phyloP scores from a whole-genome alignment of 2,888 invertebrate genomes.

The Zelleria hepariella region DNA sequence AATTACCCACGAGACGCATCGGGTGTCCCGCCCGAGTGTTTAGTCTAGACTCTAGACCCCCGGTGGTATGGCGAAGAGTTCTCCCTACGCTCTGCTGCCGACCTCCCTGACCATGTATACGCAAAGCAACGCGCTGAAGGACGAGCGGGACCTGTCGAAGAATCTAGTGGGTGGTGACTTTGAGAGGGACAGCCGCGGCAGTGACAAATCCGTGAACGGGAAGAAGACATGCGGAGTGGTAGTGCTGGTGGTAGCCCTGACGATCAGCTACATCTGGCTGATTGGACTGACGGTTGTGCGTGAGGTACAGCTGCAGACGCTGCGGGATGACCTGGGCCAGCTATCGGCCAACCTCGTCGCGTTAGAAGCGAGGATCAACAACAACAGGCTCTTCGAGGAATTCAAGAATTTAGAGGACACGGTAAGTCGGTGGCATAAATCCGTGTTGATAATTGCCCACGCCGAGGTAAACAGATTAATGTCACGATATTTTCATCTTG shows the following conservation, averaged over 20 bases:
- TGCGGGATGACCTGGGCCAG: slow-evolving; percentile 48
- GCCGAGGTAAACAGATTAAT: background rate
- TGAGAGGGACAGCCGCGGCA: slow-evolving; percentile 47
- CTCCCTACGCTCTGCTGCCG: slow-evolving; percentile 43
- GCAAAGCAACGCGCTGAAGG: slow-evolving; percentile 44
- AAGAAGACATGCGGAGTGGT: slow-evolving; percentile 33
- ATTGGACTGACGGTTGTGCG: slow-evolving; percentile 46
- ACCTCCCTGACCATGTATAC: slow-evolving; percentile 48
- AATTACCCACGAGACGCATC: background rate
- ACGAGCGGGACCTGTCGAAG: slow-evolving; percentile 54
- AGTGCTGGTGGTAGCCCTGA: slow-evolving; percentile 28
- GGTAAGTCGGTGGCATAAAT: slow-evolving; percentile 33
- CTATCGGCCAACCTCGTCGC: slow-evolving; percentile 51
- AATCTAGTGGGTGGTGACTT: slow-evolving; percentile 62
- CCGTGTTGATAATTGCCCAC: background rate
- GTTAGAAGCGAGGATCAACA: slow-evolving; percentile 44
- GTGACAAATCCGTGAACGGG: slow-evolving; percentile 33
- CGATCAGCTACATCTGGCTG: slow-evolving; percentile 39
- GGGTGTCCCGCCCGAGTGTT: slow-evolving; percentile 25
- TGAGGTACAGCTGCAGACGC: slow-evolving; percentile 44
- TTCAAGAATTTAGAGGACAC: slow-evolving; percentile 53
- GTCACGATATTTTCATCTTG: background rate
- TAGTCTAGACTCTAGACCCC: slow-evolving; percentile 25
- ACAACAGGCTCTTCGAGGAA: slow-evolving; percentile 47
- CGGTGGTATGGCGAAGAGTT: slow-evolving; percentile 48